Base-by-base conservation (phyloP, 2,113 vertebrate genomes). In the Anhinga anhinga region DNA sequence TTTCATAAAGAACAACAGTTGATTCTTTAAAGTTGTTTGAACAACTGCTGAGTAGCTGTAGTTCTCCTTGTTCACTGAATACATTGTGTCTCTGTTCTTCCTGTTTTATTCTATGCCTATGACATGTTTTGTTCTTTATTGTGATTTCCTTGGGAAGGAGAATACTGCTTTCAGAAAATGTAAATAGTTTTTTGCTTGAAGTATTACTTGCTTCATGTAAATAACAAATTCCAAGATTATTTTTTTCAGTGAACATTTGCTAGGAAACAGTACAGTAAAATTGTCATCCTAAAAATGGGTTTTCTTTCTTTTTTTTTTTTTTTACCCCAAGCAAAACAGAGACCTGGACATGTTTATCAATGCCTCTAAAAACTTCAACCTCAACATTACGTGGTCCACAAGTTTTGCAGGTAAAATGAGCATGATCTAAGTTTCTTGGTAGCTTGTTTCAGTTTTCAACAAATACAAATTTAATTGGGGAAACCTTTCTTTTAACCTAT, bases 291-390 rank as follows among this genome's bases (percentile, higher is more conserved):
- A 34, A 96, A 82, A 69, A 85, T 34, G 61, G 5, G 3, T 34
- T 88, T 78, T 78, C 3, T 63, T 30, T 73, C 80, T 80, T 58
- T 36, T 52, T 9, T 44, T 79, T 59, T 36, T 52, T 9, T 62
- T 36, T 44, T 7, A 53, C 17, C 88, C 25, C 95, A 61, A 99
- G 99, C 99, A 99, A 98, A 99, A 99, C 96, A 98, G 99, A 95
- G 99, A 99, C 96, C 98, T 99, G 56, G 99, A 99, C 96, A 99
- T 99, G 99, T 99, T 99, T 95, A 99, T 99, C 96, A 99, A 99
- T 32, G 99, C 99, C 55, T 99, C 99, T 11, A 99, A 99, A 98
- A 99, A 99, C 97, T 99, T 99, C 98, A 99, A 99, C 97, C 99
- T 99, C 93, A 99, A 99, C 95, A 99, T 99, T 38, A 99, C 99